Evolutionary conservation across 2,888 invertebrate genomes (phyloP).

Genomic region (Hedychridium roseum): DNA sequence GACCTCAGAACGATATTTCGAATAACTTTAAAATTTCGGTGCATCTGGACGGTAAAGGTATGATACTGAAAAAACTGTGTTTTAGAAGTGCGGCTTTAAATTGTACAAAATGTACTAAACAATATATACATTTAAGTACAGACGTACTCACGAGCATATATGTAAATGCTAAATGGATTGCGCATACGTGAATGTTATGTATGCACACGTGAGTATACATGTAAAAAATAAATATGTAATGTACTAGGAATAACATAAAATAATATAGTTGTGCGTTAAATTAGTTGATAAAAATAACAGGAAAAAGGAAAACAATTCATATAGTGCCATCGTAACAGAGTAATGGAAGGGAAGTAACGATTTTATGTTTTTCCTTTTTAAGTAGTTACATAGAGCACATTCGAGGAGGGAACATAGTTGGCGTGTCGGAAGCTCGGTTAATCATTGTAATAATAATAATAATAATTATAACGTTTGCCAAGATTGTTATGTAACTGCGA

Average conservation of each 20-base stretch:
- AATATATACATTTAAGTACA: constrained; percentile 12
- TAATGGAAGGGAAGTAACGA: constrained; percentile 50
- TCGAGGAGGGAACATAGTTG: constrained; percentile 40
- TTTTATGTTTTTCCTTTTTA: constrained; percentile 32
- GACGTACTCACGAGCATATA: constrained; percentile 16
- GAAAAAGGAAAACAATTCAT: constrained; percentile 52
- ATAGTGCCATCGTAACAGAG: constrained; percentile 61
- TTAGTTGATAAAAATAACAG: constrained; percentile 34
- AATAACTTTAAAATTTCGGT: no score
- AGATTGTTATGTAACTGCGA: constrained; percentile 31
- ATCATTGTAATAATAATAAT: constrained; percentile 42
- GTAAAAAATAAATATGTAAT: constrained; percentile 28
- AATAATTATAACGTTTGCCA: constrained; percentile 31
- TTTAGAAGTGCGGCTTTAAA: no score
- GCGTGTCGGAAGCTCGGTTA: constrained; percentile 47
- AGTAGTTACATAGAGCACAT: constrained; percentile 30
- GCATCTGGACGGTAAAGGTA: no score
- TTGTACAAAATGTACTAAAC: no score
- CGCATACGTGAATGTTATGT: constrained; percentile 14
- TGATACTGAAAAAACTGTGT: no score
- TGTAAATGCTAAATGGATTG: constrained; percentile 11
- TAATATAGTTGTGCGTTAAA: constrained; percentile 43
- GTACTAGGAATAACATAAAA: constrained; percentile 30
- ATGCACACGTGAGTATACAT: constrained; percentile 39
- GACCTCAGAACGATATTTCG: no score